Percentiles rank a stretch among this genome's conserved stretches.
phyloP scores from a whole-genome alignment of 2,113 vertebrate species.

The Festucalex cinctus region DNA sequence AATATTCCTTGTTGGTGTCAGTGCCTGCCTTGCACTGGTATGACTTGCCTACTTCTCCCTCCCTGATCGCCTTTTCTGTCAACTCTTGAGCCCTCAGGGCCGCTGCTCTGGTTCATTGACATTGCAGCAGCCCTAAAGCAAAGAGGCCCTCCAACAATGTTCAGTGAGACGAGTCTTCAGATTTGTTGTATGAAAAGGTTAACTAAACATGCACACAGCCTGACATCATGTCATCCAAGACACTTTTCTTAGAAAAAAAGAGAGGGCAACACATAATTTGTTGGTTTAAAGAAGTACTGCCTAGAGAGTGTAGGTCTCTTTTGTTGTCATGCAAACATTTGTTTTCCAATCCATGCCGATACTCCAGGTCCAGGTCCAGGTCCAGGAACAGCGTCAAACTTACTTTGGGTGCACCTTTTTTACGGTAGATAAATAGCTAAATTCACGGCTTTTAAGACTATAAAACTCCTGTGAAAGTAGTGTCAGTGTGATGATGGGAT shows the following conservation, averaged over 20 bases:
- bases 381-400: too few species aligned
- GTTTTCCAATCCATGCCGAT: conserved; percentile 68
- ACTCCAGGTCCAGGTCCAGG: too few species aligned
- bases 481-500: too few species aligned
- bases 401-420: too few species aligned
- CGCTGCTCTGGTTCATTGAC: conserved; percentile 43
- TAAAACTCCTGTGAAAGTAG: too few species aligned
- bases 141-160: conserved; percentile 41
- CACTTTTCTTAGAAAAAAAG: conserved; percentile 8
- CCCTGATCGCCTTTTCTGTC: conserved; percentile 42
- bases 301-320: conserved; percentile 17
- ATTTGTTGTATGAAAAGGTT: conserved; percentile 33
- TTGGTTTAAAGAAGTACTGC: conserved; percentile 10
- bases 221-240: conserved; percentile 43
- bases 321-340: conserved; percentile 69
- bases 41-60: conserved; percentile 49
- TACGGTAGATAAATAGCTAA: too few species aligned
- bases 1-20: conserved; percentile 50
- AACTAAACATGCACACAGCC: conserved; percentile 35
- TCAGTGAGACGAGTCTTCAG: conserved; percentile 30
- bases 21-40: conserved; percentile 59
- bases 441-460: too few species aligned
- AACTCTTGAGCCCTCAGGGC: conserved; percentile 49
- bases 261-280: conserved; percentile 7
- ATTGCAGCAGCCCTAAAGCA: conserved; percentile 35